Percentiles rank a stretch among this genome's conserved stretches.
Evolutionary conservation across 2,797 vertebrate genomes (phyloP).

Genomic region (Sebastes oblongus): DNA sequence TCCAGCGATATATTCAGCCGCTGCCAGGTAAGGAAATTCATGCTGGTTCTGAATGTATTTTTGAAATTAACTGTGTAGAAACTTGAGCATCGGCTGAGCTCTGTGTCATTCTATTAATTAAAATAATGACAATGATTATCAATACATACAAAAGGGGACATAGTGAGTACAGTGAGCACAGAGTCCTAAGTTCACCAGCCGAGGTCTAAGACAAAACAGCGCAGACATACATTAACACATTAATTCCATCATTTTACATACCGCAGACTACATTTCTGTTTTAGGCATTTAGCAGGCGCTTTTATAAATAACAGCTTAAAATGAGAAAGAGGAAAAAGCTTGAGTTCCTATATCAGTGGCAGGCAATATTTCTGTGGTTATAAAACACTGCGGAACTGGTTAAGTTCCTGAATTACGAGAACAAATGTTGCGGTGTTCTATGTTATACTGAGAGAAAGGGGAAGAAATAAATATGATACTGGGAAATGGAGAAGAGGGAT

Average conservation of each 20-base stretch:
- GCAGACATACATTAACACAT: background rate
- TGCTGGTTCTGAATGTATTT: background rate
- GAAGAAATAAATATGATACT: slow-evolving; percentile 30
- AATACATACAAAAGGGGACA: background rate
- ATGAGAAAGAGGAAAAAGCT: slow-evolving; percentile 10
- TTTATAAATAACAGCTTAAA: background rate
- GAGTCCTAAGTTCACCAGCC: background rate
- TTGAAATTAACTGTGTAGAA: background rate
- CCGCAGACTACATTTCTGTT: background rate
- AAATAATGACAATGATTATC: background rate
- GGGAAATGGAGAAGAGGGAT: slow-evolving; percentile 6
- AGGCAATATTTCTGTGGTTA: slow-evolving; percentile 31
- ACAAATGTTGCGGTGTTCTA: slow-evolving; percentile 27
- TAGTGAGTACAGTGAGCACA: background rate
- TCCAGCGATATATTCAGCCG: slow-evolving; percentile 87
- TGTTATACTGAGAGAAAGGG: slow-evolving; percentile 28
- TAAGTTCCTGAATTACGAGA: slow-evolving; percentile 27
- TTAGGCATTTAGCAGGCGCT: background rate
- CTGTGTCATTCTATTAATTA: background rate
- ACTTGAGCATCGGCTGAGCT: background rate
- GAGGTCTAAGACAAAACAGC: background rate
- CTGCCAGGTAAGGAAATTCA: slow-evolving; percentile 84
- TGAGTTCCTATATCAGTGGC: slow-evolving; percentile 11
- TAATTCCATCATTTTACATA: background rate
- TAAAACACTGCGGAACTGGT: slow-evolving; percentile 17